Evolutionary conservation across 2,888 invertebrate species (phyloP).

Genomic region (Thecocarcelia acutangulata): DNA sequence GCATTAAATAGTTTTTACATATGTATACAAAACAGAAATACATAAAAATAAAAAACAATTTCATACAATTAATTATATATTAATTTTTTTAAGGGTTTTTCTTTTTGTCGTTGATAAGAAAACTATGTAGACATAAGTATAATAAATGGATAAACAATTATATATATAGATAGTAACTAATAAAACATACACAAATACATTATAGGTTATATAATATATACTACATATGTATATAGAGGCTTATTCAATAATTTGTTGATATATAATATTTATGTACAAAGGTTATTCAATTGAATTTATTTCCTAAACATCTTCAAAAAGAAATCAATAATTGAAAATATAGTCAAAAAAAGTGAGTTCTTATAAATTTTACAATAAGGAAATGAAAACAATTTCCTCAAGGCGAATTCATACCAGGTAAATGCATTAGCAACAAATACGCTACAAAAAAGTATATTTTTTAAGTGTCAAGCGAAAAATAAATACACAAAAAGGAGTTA

Average conservation of each 20-base stretch:
- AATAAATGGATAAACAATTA: slow-evolving; percentile 49
- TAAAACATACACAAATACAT: slow-evolving; percentile 59
- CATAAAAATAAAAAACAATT: slow-evolving; percentile 39
- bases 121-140: slow-evolving; percentile 12
- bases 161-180: slow-evolving; percentile 45
- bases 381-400: too few species aligned
- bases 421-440: too few species aligned
- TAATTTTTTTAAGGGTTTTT: not conserved
- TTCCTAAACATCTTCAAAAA: slow-evolving; percentile 11
- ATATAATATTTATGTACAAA: slow-evolving; percentile 52
- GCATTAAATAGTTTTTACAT: slow-evolving; percentile 22
- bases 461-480: too few species aligned
- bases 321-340: not conserved
- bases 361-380: too few species aligned
- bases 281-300: slow-evolving; percentile 6
- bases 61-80: slow-evolving; percentile 9
- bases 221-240: slow-evolving; percentile 25
- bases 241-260: slow-evolving; percentile 37
- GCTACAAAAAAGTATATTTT: too few species aligned
- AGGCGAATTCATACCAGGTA: too few species aligned
- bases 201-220: slow-evolving; percentile 17
- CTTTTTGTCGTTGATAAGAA: too few species aligned
- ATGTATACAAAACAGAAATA: slow-evolving; percentile 17
- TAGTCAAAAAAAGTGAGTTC: not conserved
- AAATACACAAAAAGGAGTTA: too few species aligned